Percentiles rank a stretch among this genome's conserved stretches.
phyloP scores from a whole-genome alignment of 2,888 invertebrate species.

The Malacosoma neustria region DNA sequence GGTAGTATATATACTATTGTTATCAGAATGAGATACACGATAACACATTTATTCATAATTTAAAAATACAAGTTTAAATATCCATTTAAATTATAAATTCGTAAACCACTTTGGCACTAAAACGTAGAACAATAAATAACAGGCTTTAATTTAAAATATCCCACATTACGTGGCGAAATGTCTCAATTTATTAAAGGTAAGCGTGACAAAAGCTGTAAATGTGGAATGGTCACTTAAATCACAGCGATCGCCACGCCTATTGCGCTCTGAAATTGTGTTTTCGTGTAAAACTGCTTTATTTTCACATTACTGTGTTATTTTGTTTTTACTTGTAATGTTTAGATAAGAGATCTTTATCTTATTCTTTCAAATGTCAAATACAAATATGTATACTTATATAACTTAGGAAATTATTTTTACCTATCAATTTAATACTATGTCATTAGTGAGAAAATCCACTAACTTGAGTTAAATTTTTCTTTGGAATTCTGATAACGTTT shows the following conservation, averaged over 20 bases:
- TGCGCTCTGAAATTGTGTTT: constrained; percentile 41
- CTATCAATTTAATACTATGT: no score
- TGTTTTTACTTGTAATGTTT: constrained; percentile 36
- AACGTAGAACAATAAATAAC: constrained; percentile 15
- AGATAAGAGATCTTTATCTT: constrained; percentile 23
- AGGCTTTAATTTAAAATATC: constrained; percentile 26
- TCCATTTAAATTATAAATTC: no score
- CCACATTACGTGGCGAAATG: constrained; percentile 38
- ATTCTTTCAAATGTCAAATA: constrained; percentile 4
- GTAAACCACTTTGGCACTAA: neutral
- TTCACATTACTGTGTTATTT: constrained; percentile 30
- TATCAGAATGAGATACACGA: no score
- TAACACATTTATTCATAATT: no score
- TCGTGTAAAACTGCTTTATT: constrained; percentile 42
- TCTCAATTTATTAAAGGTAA: constrained; percentile 51
- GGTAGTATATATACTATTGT: no score
- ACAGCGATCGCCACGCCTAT: constrained; percentile 42
- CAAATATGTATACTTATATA: no score
- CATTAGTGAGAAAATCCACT: no score
- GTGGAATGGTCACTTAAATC: constrained; percentile 53
- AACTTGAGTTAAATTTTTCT: no score
- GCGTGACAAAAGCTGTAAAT: constrained; percentile 58
- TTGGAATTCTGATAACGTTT: no score
- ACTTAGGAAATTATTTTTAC: no score
- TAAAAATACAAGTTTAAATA: no score